Evolutionary conservation across 2,113 vertebrate genomes (phyloP).

Genomic region (Axis porcinus): DNA sequence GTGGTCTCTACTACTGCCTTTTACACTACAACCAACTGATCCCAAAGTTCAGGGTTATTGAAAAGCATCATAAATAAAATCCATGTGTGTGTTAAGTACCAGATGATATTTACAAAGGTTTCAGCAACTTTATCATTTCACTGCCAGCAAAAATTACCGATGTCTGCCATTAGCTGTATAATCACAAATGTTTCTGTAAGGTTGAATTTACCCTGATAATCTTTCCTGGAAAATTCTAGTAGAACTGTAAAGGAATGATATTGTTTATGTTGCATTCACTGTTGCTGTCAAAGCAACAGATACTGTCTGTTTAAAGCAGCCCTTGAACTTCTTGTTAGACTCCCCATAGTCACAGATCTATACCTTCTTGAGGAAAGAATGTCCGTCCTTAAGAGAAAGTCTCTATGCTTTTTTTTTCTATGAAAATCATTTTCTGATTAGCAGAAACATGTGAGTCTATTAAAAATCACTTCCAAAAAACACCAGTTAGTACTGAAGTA

Average conservation of each 20-base stretch:
- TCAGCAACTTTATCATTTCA: constrained; percentile 19
- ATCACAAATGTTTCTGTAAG: constrained; percentile 59
- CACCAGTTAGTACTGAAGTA: constrained; percentile 22
- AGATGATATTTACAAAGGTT: constrained; percentile 57
- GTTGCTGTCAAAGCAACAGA: constrained; percentile 54
- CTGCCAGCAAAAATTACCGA: constrained; percentile 38
- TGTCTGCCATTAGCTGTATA: constrained; percentile 33
- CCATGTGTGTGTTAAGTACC: constrained; percentile 49
- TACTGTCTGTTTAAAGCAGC: neutral
- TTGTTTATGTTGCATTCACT: constrained; percentile 32
- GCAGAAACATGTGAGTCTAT: neutral
- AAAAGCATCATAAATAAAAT: constrained; percentile 70
- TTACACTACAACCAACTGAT: constrained; percentile 52
- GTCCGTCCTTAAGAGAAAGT: neutral
- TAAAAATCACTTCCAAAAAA: constrained; percentile 59
- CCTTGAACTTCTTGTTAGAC: neutral
- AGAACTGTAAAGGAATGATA: constrained; percentile 31
- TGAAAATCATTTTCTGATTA: constrained; percentile 31
- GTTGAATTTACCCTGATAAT: constrained; percentile 31
- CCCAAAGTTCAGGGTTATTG: constrained; percentile 48
- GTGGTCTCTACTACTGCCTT: constrained; percentile 60
- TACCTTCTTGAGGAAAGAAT: neutral
- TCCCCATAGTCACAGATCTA: neutral
- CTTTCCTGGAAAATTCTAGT: constrained; percentile 44
- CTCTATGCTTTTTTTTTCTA: neutral